Conservation (phyloP, 2,113 vertebrate genomes). For the Copsychus sechellarum region DNA sequence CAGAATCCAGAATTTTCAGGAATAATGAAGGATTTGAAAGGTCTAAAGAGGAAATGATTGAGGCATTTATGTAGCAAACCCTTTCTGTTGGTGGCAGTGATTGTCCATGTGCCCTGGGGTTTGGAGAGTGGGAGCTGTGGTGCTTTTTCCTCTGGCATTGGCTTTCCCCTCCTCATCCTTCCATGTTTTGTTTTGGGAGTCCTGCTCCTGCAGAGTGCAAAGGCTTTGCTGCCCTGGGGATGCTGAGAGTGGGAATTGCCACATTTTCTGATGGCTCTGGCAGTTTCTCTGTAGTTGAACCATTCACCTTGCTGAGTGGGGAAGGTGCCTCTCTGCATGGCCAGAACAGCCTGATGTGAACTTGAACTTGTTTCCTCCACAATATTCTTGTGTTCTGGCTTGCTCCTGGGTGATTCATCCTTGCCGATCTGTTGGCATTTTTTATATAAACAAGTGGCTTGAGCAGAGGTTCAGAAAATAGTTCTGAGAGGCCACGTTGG, state of each 20-base stretch:
- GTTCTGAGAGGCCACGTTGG: neutral
- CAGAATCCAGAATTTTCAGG: neutral
- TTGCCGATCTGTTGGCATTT: slow-evolving; percentile 24
- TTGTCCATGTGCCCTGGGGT: rapidly evolving
- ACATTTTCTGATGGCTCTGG: neutral
- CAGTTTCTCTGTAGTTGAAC: neutral
- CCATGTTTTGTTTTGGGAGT: rapidly evolving
- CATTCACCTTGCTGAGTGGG: neutral
- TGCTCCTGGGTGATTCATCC: slow-evolving; percentile 48
- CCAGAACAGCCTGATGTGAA: neutral
- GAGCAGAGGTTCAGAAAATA: neutral
- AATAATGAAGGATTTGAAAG: neutral
- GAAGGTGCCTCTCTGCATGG: neutral
- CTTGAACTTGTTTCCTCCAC: neutral
- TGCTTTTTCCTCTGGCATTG: neutral
- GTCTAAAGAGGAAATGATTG: neutral
- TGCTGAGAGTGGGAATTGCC: neutral
- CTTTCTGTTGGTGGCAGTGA: neutral
- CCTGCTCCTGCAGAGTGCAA: neutral
- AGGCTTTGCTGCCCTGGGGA: neutral
- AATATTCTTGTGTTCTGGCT: neutral
- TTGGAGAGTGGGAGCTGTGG: rapidly evolving
- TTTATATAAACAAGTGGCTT: slow-evolving; percentile 47
- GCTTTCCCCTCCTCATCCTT: neutral
- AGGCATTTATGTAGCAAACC: neutral